These are phyloP conservation scores for Epinephelus coioides DNA, from an alignment of 2,797 vertebrate species.

Conservation along the genomic window DNA sequence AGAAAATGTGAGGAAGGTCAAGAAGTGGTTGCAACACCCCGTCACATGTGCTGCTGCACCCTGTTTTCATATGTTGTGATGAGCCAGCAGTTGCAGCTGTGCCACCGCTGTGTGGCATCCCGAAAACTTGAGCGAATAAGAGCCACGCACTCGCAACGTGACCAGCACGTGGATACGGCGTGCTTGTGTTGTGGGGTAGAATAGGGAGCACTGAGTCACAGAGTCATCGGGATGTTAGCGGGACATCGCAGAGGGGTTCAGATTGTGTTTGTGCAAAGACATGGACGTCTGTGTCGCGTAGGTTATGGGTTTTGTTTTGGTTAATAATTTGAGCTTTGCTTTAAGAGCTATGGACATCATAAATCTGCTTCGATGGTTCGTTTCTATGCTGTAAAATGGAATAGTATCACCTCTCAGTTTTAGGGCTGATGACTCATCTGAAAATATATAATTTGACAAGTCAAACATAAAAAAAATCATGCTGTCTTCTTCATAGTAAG, in stretches of 20 bases:
- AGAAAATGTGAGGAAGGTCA: background rate
- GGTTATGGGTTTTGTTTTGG: background rate
- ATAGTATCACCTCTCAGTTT: background rate
- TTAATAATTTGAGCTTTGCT: background rate
- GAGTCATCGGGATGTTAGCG: slow-evolving; percentile 21
- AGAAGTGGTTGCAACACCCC: background rate
- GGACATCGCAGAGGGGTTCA: slow-evolving; percentile 1
- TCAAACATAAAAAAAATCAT: background rate
- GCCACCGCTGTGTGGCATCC: slow-evolving; percentile 12
- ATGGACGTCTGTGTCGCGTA: background rate
- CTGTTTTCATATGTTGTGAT: slow-evolving; percentile 24
- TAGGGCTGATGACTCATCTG: background rate
- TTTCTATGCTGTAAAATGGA: background rate
- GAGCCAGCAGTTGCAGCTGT: slow-evolving; percentile 16
- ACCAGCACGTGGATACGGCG: slow-evolving; percentile 36
- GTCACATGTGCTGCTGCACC: background rate
- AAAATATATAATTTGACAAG: background rate
- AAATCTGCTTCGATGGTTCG: background rate
- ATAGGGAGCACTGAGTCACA: slow-evolving; percentile 24
- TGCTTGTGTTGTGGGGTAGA: slow-evolving; percentile 54
- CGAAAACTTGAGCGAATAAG: slow-evolving; percentile 40
- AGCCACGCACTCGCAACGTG: slow-evolving; percentile 36
- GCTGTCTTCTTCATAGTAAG: background rate
- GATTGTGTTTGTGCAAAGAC: background rate
- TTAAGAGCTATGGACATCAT: background rate